Evolutionary conservation across 2,113 vertebrate genomes (phyloP).

Genomic region (Mixornis gularis): DNA sequence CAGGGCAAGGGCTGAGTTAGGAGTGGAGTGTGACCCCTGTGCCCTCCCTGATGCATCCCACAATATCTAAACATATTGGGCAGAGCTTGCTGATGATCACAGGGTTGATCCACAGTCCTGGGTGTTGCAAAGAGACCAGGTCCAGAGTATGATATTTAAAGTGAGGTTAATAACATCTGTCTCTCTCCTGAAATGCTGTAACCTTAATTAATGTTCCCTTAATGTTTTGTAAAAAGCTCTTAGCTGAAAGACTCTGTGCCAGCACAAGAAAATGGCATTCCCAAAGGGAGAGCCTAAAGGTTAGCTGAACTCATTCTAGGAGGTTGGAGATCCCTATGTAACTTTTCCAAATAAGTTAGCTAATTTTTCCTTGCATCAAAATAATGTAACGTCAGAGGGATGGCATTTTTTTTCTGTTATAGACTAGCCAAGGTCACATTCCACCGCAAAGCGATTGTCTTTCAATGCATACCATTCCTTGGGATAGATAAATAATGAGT

Average conservation of each 20-base stretch:
- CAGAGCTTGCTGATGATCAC: not conserved
- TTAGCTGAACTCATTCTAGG: not conserved
- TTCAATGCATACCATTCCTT: slow-evolving; percentile 60
- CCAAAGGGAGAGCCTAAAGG: not conserved
- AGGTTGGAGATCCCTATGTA: not conserved
- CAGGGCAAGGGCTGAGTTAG: fast-evolving
- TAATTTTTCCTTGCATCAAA: slow-evolving; percentile 37
- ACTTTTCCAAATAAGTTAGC: slow-evolving; percentile 20
- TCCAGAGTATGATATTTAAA: not conserved
- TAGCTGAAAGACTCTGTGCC: not conserved
- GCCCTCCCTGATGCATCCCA: not conserved
- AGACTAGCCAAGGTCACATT: slow-evolving; percentile 64
- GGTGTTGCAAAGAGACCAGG: not conserved
- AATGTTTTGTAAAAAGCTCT: not conserved
- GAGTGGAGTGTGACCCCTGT: not conserved
- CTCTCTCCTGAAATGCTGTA: not conserved
- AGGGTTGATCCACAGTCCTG: fast-evolving
- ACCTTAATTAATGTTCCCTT: not conserved
- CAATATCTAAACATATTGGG: not conserved
- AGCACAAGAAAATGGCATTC: not conserved
- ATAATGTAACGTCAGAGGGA: slow-evolving; percentile 37
- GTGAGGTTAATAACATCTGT: not conserved
- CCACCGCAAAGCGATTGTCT: slow-evolving; percentile 37
- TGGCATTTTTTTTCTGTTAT: slow-evolving; percentile 48
- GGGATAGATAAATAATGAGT: slow-evolving; percentile 68